Base-by-base conservation (phyloP, 2,888 invertebrate genomes). In the Phalera bucephala region DNA sequence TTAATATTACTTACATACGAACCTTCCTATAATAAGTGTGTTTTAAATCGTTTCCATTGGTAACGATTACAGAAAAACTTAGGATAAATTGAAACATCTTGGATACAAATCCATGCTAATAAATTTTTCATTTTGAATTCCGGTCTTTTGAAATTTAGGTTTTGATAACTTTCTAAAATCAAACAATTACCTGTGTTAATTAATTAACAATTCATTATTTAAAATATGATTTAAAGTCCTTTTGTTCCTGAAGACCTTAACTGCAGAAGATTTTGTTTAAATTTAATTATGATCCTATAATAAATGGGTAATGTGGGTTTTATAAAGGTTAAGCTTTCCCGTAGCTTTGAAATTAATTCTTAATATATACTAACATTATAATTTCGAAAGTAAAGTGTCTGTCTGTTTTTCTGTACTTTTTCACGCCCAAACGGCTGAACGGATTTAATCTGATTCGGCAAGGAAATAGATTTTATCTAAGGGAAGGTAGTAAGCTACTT, bases 271-370 rank as follows among this genome's bases (percentile, higher is more conserved):
- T 53, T 50, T 37, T 44, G 40, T 23, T 40, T 49, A 50, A 61
- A 6, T 57, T 61, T 42, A 48, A 59, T 57, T 54, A 60, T 49
- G 48, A 54, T 43, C 49, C 35, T 48, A 52, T 45, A 46, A 57
- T 59, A 50, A 56, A 54, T 55, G 59, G 57, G 42, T 63, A 59
- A 63, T 54, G 34, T 38, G 33, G 31, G 40, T 25, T 5, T 17
- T 17, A 29, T 53, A 58, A 57, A 56, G 57, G 53, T 54, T 56
- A 61, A 56, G 45, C 48, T 44, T 52, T 50, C 41, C 55, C 45
- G 63, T 61, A 5, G 5, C 5, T 17, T 5, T 3, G 17, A 17
- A 17, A 17, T 5, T 3, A 17, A 17, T 17, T 5, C 17, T 5
- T n/a, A n/a, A 17, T 17, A 3, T 17, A 17, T 17, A 17, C 5